Evolutionary conservation across 1,140 invertebrate genomes (phyloP), one percentile per base, ranked within the genome.

Genomic region (Zaprionus ghesquierei): DNA sequence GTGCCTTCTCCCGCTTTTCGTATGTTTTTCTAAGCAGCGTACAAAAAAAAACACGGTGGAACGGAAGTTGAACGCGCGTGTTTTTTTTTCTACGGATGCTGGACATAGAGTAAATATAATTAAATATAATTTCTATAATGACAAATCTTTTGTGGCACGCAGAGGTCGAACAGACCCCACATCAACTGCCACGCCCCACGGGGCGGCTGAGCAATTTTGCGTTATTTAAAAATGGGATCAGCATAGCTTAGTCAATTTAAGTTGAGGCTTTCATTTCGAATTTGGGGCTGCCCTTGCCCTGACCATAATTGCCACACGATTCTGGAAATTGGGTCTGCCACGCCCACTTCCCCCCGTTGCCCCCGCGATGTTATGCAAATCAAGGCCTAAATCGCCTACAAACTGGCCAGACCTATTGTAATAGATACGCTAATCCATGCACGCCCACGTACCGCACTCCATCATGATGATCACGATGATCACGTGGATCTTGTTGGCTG

Each of bases 111-210:
- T 70, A 86, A 87, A 82, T 86, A 86, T 87, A 86, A 86, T 86
- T 87, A 86, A 82, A 86, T 82, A 71, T 86, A 86, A 86, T 86
- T 82, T 79, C 73, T 82, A 87, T 86, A 86, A 86, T 86, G 82
- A 87, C 79, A 87, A 86, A 87, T 73, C 70, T 80, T 78, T 25
- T 41, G 31, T 56, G 35, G 31, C 59, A 56, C 35, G n/a, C 31
- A 56, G 15, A 55, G 31, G 29, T 25, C 38, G 44, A 10, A 25
- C 31, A 38, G 38, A 41, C 15, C 50, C 23, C 18, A 38, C 41
- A 49, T 58, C n/a, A 61, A 53, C 38, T 60, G 79, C 51, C 75
- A 66, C 77, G 58, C 71, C 68, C 12, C 31, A 12, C 3, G 31
- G 31, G 31, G 3, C 10, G 31, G 31, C 12, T 4, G 31, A 13